A percentile compares a stretch with the other conserved stretches of the same genome.
phyloP scores from a whole-genome alignment of 2,888 invertebrate genomes.

The Chalcis sispes region DNA sequence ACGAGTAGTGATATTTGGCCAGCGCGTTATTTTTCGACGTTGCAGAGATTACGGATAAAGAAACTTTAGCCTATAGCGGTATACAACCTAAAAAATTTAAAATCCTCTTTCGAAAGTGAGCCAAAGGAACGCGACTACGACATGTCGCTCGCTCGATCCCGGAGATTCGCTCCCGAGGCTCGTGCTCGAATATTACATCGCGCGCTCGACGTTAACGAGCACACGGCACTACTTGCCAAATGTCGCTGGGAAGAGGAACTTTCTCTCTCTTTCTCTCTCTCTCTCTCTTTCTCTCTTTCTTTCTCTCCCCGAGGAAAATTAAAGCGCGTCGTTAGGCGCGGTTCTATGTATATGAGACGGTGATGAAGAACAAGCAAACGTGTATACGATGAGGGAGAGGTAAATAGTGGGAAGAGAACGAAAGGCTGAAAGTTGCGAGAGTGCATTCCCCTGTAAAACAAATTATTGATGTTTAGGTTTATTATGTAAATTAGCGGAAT shows the following conservation, averaged over 20 bases:
- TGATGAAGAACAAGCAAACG: neutral
- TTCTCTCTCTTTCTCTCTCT: constrained; percentile 3
- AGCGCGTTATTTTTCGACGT: constrained; percentile 10
- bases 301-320: constrained; percentile 48
- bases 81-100: constrained; percentile 25
- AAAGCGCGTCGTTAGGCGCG: constrained; percentile 41
- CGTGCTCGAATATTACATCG: constrained; percentile 10
- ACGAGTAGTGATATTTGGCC: constrained; percentile 16
- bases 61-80: no score
- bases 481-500: no score
- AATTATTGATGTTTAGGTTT: constrained; percentile 24
- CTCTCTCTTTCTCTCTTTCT: neutral
- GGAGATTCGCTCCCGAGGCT: constrained; percentile 36
- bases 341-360: neutral
- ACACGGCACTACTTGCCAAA: constrained; percentile 54
- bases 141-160: constrained; percentile 14
- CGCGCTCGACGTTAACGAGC: constrained; percentile 59
- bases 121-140: neutral
- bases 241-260: constrained; percentile 55
- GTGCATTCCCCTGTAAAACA: constrained; percentile 3
- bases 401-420: neutral
- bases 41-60: no score
- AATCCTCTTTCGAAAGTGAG: no score
- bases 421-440: neutral
- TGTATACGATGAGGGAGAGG: neutral